A percentile compares a stretch with the other conserved stretches of the same genome.
phyloP scores from a whole-genome alignment of 2,888 invertebrate species.

The Sicus ferrugineus region DNA sequence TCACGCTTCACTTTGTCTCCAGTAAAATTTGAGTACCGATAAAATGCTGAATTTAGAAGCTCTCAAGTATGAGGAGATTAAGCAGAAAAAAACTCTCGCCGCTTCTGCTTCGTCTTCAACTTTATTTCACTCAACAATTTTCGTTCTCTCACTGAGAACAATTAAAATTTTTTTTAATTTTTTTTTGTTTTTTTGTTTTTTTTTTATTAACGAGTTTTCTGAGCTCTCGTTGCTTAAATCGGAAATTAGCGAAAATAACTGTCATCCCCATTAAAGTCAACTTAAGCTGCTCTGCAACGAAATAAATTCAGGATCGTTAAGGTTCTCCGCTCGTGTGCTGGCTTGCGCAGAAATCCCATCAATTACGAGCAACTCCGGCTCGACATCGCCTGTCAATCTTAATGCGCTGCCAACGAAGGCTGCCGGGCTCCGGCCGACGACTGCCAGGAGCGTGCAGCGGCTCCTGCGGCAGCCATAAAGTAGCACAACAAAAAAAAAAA shows the following conservation, averaged over 20 bases:
- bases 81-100: too few species aligned
- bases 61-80: too few species aligned
- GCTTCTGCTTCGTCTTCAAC: not conserved
- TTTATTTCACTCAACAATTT: not conserved
- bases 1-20: not conserved
- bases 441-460: too few species aligned
- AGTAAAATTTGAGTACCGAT: not conserved
- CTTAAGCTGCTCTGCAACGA: not conserved
- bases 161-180: not conserved
- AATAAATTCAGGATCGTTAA: not conserved
- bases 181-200: not conserved
- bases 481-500: not conserved
- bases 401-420: not conserved
- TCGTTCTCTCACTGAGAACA: not conserved
- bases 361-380: not conserved
- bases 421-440: not conserved
- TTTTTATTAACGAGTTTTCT: not conserved
- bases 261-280: not conserved
- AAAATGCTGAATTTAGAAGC: too few species aligned
- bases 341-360: constrained; percentile 5
- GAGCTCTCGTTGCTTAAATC: constrained; percentile 28
- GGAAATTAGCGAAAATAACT: not conserved
- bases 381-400: not conserved
- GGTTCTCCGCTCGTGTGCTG: too few species aligned
- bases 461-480: not conserved